A percentile compares a stretch with the other conserved stretches of the same genome.
These are phyloP conservation scores for Mohoua ochrocephala DNA, from an alignment of 2,113 vertebrate genomes.

Conservation along the genomic window DNA sequence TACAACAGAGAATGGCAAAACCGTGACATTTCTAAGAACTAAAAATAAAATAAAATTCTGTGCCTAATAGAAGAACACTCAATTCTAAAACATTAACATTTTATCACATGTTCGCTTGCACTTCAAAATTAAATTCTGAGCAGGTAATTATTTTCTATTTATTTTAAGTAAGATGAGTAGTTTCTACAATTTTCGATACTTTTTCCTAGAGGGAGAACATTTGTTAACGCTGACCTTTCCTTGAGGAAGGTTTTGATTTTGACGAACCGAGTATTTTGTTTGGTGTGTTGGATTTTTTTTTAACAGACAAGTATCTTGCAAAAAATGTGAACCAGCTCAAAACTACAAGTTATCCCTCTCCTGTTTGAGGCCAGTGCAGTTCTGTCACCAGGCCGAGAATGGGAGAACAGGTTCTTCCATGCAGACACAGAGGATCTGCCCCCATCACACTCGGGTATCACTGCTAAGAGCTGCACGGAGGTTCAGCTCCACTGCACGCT, in stretches of 20 bases:
- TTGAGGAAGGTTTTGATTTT: background rate
- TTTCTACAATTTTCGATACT: background rate
- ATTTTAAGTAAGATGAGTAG: background rate
- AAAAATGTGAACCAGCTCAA: background rate
- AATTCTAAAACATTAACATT: background rate
- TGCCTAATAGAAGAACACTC: background rate
- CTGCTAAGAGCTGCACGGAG: rapidly evolving
- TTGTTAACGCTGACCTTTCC: background rate
- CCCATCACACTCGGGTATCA: background rate
- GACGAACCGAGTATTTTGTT: background rate
- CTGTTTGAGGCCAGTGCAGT: background rate
- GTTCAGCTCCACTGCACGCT: background rate
- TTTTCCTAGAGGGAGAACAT: background rate
- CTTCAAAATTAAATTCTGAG: background rate
- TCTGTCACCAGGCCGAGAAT: background rate
- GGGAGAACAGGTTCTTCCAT: background rate
- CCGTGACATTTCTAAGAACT: background rate
- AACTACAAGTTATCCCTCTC: background rate
- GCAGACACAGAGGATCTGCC: background rate
- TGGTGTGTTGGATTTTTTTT: background rate
- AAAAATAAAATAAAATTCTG: background rate
- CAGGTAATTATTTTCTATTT: background rate
- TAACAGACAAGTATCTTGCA: background rate
- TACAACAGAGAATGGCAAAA: background rate
- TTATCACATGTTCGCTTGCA: background rate